A percentile compares a stretch with the other conserved stretches of the same genome.
These are phyloP conservation scores for Rhinoptilus africanus DNA, from an alignment of 2,113 vertebrate species.

Conservation along the genomic window DNA sequence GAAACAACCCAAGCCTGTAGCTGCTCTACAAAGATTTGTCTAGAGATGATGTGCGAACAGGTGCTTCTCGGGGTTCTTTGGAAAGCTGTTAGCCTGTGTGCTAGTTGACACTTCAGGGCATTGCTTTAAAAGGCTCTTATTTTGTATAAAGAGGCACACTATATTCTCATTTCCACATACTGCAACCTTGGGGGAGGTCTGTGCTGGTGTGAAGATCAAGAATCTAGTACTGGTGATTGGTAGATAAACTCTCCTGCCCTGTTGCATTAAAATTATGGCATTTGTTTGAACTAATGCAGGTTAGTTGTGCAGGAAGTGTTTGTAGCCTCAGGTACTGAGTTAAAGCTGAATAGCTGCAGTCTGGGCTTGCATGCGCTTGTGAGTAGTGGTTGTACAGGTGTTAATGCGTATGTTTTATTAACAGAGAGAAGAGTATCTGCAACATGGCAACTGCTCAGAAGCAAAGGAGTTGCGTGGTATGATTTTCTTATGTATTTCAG, in stretches of 20 bases:
- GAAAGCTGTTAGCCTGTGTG: rapidly evolving
- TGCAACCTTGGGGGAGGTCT: neutral
- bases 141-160: rapidly evolving
- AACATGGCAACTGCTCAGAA: constrained; percentile 78
- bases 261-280: rapidly evolving
- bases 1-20: neutral
- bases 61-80: rapidly evolving
- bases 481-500: neutral
- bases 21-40: neutral
- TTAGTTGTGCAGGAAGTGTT: neutral
- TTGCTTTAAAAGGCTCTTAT: rapidly evolving
- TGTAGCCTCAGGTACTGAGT: neutral
- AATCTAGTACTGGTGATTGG: no score
- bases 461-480: constrained; percentile 65
- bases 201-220: neutral
- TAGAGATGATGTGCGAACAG: no score
- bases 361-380: rapidly evolving
- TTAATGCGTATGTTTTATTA: neutral
- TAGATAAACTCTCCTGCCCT: neutral
- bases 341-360: neutral
- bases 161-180: rapidly evolving
- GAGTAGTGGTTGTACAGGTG: rapidly evolving
- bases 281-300: neutral
- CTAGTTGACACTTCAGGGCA: rapidly evolving
- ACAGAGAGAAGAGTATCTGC: neutral